phyloP scores from a whole-genome alignment of 2,888 invertebrate genomes.

The Lamellibrachia columna region DNA sequence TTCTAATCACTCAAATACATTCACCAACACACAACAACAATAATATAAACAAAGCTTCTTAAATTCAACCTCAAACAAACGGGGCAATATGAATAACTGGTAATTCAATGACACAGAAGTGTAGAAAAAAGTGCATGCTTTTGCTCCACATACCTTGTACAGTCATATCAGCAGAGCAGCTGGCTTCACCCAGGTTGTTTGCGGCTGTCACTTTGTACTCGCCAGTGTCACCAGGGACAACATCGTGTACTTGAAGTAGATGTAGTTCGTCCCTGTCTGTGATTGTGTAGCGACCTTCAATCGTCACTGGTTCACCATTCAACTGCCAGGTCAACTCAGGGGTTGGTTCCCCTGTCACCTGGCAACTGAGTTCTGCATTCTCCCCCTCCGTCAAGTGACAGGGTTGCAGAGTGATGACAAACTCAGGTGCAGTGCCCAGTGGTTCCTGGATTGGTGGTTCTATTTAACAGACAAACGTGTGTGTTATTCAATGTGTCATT shows the following conservation, averaged over 20 bases:
- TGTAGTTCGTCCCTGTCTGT: slow-evolving; percentile 30
- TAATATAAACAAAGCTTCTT: too few relatives aligned
- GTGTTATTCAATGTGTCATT: not conserved
- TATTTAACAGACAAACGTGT: not conserved
- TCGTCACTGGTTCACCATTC: slow-evolving; percentile 46
- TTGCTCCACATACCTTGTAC: slow-evolving; percentile 68
- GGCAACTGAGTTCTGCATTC: slow-evolving; percentile 54
- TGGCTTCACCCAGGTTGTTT: slow-evolving; percentile 55
- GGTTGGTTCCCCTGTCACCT: slow-evolving; percentile 60
- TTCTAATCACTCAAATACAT: too few relatives aligned
- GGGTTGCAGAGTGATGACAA: slow-evolving; percentile 43
- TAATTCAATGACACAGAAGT: not conserved
- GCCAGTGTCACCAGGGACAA: slow-evolving; percentile 40
- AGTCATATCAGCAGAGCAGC: slow-evolving; percentile 59
- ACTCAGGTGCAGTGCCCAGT: slow-evolving; percentile 55
- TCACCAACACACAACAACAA: too few relatives aligned
- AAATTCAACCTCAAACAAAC: not conserved
- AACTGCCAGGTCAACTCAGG: slow-evolving; percentile 62
- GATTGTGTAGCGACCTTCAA: slow-evolving; percentile 35
- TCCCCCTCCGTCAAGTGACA: slow-evolving; percentile 51
- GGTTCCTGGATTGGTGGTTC: slow-evolving; percentile 39
- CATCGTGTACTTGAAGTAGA: slow-evolving; percentile 40
- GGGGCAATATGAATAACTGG: not conserved
- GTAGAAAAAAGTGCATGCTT: not conserved
- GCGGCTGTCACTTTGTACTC: slow-evolving; percentile 81